Evolutionary conservation across 2,113 vertebrate species (phyloP).

Genomic region (Lagopus leucura): DNA sequence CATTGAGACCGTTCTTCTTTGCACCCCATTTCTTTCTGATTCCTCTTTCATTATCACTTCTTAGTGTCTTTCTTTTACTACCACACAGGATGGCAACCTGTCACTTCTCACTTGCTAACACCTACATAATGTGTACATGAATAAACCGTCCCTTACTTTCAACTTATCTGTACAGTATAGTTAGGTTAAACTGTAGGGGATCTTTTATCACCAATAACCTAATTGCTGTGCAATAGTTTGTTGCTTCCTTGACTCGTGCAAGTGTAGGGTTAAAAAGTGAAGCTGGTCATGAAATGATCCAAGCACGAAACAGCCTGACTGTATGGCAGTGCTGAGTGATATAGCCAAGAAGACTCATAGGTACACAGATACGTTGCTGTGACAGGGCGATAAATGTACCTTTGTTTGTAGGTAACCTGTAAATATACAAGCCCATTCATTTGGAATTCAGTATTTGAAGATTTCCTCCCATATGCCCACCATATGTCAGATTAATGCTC

Average conservation of each 20-base stretch:
- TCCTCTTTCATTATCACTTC: not conserved
- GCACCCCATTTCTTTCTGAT: not conserved
- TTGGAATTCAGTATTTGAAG: not conserved
- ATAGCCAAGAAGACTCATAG: not conserved
- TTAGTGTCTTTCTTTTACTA: not conserved
- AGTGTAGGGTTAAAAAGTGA: not conserved
- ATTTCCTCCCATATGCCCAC: not conserved
- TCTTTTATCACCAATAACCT: not conserved
- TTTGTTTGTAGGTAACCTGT: not conserved
- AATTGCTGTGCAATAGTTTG: not conserved
- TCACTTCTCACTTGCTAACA: not conserved
- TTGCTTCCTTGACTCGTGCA: not conserved
- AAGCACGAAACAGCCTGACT: not conserved
- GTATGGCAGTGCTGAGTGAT: not conserved
- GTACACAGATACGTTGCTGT: not conserved
- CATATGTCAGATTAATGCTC: accelerated
- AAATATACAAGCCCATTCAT: not conserved
- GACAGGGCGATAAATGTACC: not conserved
- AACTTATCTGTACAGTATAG: not conserved
- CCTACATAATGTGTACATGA: not conserved
- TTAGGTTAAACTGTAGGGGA: not conserved
- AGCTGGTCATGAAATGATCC: not conserved
- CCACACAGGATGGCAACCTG: not conserved
- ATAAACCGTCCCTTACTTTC: not conserved
- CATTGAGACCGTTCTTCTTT: not conserved